A percentile compares a stretch with the other conserved stretches of the same genome.
Evolutionary conservation across 2,113 vertebrate genomes (phyloP).

Genomic region (Deroptyus accipitrinus): DNA sequence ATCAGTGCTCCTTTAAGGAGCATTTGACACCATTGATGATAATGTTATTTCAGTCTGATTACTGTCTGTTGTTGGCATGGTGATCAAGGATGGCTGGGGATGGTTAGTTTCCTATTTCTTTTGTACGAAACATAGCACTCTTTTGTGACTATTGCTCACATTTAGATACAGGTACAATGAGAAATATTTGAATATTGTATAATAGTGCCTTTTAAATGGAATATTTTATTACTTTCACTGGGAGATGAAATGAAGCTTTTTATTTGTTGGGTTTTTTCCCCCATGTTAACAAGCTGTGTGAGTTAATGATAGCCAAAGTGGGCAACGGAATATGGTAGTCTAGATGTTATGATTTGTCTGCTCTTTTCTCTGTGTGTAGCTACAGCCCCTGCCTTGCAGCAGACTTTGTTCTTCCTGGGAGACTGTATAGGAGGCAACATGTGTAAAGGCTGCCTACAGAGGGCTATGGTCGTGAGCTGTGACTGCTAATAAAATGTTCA

Average conservation of each 20-base stretch:
- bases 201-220: background rate
- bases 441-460: background rate
- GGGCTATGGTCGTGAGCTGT: background rate
- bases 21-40: background rate
- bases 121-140: background rate
- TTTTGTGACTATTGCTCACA: background rate
- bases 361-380: background rate
- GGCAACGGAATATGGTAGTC: background rate
- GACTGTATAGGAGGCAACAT: background rate
- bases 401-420: constrained; percentile 1
- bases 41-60: background rate
- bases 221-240: background rate
- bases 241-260: background rate
- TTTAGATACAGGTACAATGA: background rate
- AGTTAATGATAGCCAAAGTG: background rate
- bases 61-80: background rate
- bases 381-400: background rate
- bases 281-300: background rate
- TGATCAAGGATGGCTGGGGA: background rate
- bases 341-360: background rate
- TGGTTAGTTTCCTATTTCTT: background rate
- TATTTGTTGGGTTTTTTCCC: fast-evolving
- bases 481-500: background rate
- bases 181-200: background rate
- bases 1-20: background rate